These are phyloP conservation scores for Indicator indicator DNA, from an alignment of 2,113 vertebrate species.

Conservation along the genomic window DNA sequence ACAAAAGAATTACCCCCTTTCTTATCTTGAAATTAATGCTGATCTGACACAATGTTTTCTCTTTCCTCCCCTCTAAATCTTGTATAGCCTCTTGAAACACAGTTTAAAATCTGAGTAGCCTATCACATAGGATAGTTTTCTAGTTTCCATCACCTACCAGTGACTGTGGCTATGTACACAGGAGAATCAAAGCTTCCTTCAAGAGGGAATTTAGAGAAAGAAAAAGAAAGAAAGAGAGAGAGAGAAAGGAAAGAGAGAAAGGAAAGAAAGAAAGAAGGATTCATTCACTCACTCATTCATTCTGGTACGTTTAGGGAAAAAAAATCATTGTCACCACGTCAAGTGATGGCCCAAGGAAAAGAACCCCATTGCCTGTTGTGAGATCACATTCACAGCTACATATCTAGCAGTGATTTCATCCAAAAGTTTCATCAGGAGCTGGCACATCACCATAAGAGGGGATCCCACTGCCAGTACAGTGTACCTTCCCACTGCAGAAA, in stretches of 20 bases:
- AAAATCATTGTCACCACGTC: not conserved
- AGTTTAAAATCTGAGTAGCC: not conserved
- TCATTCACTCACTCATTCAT: no score
- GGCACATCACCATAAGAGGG: rapidly evolving
- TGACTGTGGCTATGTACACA: not conserved
- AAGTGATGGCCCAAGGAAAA: not conserved
- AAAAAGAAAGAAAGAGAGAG: not conserved
- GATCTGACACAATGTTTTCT: not conserved
- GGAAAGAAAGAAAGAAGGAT: not conserved
- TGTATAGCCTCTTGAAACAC: not conserved
- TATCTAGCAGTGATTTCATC: not conserved
- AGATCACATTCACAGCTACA: not conserved
- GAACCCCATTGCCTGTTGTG: not conserved
- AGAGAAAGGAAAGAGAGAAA: not conserved
- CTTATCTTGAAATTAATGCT: conserved; percentile 3
- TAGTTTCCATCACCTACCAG: not conserved
- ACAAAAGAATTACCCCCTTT: not conserved
- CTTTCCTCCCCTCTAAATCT: not conserved
- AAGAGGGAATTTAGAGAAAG: not conserved
- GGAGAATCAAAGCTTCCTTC: not conserved
- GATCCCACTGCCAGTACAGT: not conserved
- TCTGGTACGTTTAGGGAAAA: not conserved
- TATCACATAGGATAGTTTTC: not conserved
- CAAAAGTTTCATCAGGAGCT: not conserved
- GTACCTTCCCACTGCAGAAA: not conserved